phyloP scores from a whole-genome alignment of 2,888 invertebrate species.

The Anoplius nigerrimus region DNA sequence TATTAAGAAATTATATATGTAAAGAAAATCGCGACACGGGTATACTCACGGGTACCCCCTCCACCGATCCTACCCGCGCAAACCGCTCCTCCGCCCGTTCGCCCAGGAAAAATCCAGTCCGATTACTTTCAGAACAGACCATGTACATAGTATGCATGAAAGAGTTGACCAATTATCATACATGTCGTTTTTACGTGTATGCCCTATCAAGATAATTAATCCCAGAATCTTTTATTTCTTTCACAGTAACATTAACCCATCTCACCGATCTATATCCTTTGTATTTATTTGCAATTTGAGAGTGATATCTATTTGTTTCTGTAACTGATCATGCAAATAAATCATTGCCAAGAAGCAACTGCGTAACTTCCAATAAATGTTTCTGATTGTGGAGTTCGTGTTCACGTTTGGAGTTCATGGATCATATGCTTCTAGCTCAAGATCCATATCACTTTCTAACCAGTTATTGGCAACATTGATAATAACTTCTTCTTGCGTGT shows the following conservation, averaged over 20 bases:
- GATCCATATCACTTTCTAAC: background rate
- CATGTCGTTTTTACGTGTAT: slow-evolving; percentile 21
- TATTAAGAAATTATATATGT: too few relatives aligned
- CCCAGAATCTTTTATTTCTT: slow-evolving; percentile 31
- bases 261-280: background rate
- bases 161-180: slow-evolving; percentile 35
- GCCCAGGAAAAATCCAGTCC: too few relatives aligned
- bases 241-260: slow-evolving; percentile 18
- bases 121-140: too few relatives aligned
- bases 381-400: slow-evolving; percentile 28
- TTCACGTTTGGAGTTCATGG: slow-evolving; percentile 32
- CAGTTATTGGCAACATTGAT: slow-evolving; percentile 24
- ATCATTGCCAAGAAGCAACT: slow-evolving; percentile 29
- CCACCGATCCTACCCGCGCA: too few relatives aligned
- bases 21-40: too few relatives aligned
- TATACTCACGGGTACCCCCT: too few relatives aligned
- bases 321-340: too few relatives aligned
- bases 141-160: slow-evolving; percentile 20
- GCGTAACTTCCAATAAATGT: slow-evolving; percentile 24
- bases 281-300: slow-evolving; percentile 32
- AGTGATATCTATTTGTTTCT: too few relatives aligned
- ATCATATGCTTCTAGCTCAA: slow-evolving; percentile 23
- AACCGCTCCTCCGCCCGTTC: too few relatives aligned
- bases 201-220: slow-evolving; percentile 28
- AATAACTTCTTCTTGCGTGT: slow-evolving; percentile 3